A percentile compares a stretch with the other conserved stretches of the same genome.
Conservation (phyloP, 1,140 invertebrate genomes). For the Bombus balteatus region DNA sequence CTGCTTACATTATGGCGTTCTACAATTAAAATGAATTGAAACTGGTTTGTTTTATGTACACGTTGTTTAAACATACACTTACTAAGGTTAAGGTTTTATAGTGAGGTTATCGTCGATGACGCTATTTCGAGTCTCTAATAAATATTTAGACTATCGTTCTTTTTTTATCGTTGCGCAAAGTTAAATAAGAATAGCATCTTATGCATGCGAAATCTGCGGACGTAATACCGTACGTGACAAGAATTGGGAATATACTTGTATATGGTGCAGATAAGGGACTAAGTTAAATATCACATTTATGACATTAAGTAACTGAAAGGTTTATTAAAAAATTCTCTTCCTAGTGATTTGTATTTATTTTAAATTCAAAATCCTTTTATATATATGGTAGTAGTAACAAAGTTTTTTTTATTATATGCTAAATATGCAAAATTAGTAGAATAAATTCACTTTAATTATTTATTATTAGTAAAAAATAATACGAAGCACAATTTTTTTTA, state of each 20-base stretch:
- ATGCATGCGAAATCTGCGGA: not conserved
- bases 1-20: not conserved
- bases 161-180: not conserved
- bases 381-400: too few relatives aligned
- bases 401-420: too few relatives aligned
- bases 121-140: not conserved
- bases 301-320: not conserved
- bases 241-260: not conserved
- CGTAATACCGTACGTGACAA: not conserved
- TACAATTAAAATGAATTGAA: not conserved
- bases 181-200: constrained; percentile 20
- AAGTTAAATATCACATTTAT: not conserved
- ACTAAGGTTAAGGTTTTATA: not conserved
- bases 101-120: not conserved
- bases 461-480: too few relatives aligned
- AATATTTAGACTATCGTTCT: not conserved
- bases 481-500: too few relatives aligned
- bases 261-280: not conserved
- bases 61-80: not conserved
- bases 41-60: not conserved
- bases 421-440: too few relatives aligned
- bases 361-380: too few relatives aligned
- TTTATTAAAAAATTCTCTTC: not conserved
- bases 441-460: too few relatives aligned
- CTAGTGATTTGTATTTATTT: not conserved